Conservation (phyloP, 2,888 invertebrate genomes). For the Hydroisotoma schaefferi region DNA sequence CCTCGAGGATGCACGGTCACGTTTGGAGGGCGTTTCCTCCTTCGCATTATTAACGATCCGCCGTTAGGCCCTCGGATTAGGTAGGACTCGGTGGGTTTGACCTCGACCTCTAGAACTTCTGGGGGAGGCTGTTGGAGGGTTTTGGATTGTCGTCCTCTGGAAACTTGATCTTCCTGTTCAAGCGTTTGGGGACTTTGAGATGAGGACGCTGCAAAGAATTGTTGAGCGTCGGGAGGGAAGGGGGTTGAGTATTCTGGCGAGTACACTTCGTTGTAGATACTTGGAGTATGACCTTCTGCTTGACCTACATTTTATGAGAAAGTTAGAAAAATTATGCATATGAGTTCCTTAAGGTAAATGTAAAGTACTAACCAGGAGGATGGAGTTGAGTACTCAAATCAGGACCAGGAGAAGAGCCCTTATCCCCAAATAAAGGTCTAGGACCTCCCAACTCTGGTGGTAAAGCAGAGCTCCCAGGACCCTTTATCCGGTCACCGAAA, state of each 20-base stretch:
- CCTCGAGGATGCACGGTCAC: constrained; percentile 22
- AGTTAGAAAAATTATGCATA: no score
- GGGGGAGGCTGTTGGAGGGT: neutral
- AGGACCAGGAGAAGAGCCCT: neutral
- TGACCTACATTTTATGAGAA: neutral
- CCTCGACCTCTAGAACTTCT: no score
- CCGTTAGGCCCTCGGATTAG: neutral
- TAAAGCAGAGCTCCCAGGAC: no score
- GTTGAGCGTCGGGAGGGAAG: neutral
- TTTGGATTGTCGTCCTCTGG: neutral
- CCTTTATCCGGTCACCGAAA: no score
- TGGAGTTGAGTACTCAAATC: neutral
- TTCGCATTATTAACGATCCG: constrained; percentile 9
- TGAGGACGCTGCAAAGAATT: neutral
- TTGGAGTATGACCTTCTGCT: constrained; percentile 7
- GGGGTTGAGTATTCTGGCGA: constrained; percentile 9
- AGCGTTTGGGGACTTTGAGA: constrained; percentile 4
- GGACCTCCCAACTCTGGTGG: no score
- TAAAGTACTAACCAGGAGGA: neutral
- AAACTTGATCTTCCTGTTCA: neutral
- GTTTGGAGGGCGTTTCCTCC: constrained; percentile 18
- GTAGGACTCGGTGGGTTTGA: no score
- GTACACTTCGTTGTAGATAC: constrained; percentile 12
- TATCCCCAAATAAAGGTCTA: no score
- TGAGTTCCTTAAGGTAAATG: no score